phyloP scores from a whole-genome alignment of 2,113 vertebrate genomes.

The Xiphophorus hellerii region DNA sequence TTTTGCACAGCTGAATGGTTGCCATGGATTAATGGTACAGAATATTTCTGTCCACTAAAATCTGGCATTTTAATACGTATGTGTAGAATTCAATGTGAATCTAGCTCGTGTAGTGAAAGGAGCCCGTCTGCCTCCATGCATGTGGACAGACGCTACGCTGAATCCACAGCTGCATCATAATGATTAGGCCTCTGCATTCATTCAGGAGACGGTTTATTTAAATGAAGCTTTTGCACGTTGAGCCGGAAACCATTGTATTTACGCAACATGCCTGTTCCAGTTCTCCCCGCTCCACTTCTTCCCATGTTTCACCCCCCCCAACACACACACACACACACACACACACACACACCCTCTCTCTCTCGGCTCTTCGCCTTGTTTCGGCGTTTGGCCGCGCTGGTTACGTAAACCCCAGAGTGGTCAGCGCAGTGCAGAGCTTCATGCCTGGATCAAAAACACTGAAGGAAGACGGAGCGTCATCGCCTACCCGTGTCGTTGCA shows the following conservation, averaged over 20 bases:
- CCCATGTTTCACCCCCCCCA: neutral
- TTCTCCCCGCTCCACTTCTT: neutral
- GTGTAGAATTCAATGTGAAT: neutral
- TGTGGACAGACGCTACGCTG: constrained; percentile 5
- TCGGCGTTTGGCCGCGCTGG: constrained; percentile 43
- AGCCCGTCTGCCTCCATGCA: constrained; percentile 22
- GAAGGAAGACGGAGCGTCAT: constrained; percentile 22
- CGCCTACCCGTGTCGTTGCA: constrained; percentile 15
- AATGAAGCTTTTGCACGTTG: neutral
- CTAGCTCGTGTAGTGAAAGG: neutral
- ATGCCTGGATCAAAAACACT: constrained; percentile 40
- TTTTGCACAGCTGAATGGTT: no score
- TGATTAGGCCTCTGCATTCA: neutral
- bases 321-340: no score
- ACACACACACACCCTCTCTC: no score
- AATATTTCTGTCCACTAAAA: no score
- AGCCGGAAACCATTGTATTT: neutral
- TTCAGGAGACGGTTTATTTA: neutral
- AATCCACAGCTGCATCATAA: constrained; percentile 17
- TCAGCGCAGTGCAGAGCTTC: constrained; percentile 11
- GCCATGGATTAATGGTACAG: neutral
- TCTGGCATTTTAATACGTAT: no score
- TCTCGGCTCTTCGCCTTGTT: constrained; percentile 8
- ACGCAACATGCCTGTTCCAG: neutral
- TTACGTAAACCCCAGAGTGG: constrained; percentile 58